Percentiles rank a stretch among this genome's conserved stretches.
These are phyloP conservation scores for Poeciliopsis paucimaculata DNA, from an alignment of 2,797 vertebrate species.

Conservation along the genomic window DNA sequence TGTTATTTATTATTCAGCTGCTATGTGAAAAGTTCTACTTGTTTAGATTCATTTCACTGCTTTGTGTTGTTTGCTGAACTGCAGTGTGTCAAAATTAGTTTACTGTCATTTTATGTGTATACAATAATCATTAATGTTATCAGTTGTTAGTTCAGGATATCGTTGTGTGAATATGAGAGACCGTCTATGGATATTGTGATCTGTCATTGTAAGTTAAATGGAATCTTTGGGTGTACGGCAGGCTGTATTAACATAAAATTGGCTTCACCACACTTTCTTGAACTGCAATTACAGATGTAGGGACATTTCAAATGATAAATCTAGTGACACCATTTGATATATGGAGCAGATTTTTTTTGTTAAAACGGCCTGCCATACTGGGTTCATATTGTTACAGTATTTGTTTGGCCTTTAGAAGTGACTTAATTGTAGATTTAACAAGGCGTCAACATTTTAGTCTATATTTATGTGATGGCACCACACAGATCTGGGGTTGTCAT, in stretches of 20 bases:
- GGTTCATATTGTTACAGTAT: neutral
- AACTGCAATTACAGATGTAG: neutral
- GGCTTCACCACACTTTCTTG: neutral
- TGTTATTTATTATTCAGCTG: neutral
- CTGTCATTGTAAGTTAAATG: neutral
- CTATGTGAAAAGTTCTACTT: neutral
- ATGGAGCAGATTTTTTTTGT: neutral
- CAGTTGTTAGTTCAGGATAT: neutral
- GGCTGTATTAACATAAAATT: neutral
- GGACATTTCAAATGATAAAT: neutral
- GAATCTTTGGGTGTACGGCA: neutral
- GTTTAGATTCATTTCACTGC: neutral
- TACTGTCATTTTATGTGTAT: neutral
- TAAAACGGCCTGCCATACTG: neutral
- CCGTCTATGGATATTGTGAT: neutral
- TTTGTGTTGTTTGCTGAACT: neutral
- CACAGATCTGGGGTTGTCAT: neutral
- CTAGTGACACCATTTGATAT: neutral
- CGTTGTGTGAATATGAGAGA: neutral
- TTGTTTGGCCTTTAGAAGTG: neutral
- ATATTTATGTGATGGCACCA: neutral
- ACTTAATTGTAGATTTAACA: neutral
- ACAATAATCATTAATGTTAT: neutral
- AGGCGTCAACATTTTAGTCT: neutral
- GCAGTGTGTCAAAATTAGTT: neutral